Percentiles rank a stretch among this genome's conserved stretches.
Conservation (phyloP, 1,140 invertebrate genomes). For the Aplysia californica region DNA sequence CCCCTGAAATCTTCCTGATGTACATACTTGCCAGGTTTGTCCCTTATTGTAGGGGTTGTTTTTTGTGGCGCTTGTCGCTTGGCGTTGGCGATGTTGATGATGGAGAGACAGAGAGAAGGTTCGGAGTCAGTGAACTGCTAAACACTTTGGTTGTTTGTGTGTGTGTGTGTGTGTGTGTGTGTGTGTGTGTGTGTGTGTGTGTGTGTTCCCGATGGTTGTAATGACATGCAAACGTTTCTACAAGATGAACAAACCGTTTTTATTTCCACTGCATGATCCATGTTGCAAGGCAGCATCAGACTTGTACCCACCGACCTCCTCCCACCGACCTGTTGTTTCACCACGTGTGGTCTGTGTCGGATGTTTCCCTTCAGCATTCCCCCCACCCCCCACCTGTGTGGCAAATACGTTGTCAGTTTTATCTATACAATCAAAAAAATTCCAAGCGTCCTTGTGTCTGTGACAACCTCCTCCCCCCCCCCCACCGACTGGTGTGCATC, state of each 20-base stretch:
- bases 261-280: constrained; percentile 7
- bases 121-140: too few species aligned
- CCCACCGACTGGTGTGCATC: background rate
- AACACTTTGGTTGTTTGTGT: too few species aligned
- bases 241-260: too few species aligned
- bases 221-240: too few species aligned
- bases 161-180: background rate
- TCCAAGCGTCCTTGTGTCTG: background rate
- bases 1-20: too few species aligned
- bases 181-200: background rate
- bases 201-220: background rate
- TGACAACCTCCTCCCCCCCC: background rate
- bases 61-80: too few species aligned
- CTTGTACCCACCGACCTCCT: background rate
- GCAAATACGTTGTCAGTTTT: background rate
- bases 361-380: background rate
- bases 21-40: too few species aligned
- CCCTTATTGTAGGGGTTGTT: too few species aligned
- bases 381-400: background rate
- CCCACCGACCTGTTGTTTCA: background rate
- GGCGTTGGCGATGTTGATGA: background rate
- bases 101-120: background rate
- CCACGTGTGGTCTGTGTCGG: background rate
- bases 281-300: constrained; percentile 2
- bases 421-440: background rate